Evolutionary conservation across 2,113 vertebrate genomes (phyloP), one percentile per base, ranked within the genome.

Genomic region (Callipepla squamata): DNA sequence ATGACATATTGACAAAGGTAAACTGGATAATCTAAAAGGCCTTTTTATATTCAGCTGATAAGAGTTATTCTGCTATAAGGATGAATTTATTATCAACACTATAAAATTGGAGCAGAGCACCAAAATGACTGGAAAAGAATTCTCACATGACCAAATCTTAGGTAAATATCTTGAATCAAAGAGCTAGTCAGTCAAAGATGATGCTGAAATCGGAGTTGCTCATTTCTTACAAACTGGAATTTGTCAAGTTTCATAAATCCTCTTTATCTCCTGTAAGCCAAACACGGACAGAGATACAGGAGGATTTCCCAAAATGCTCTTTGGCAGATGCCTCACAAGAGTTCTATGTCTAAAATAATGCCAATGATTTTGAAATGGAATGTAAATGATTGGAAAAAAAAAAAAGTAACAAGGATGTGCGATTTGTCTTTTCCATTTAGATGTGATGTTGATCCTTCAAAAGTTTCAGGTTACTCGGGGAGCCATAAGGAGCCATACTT

Each of bases 241-340:
- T 96, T 94, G 77, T 86, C 86, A 92, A 78, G 65, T 91, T 96
- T 90, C 85, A 94, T 88, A 95, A 94, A 96, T 91, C 40, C 44
- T 75, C 65, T 87, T 83, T 80, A 91, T 80, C 85, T 92, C 68
- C 66, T 85, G 68, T 68, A 73, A 94, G 87, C 47, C 82, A 91
- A 89, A 92, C 61, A 72, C 18, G 55, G 63, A 85, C 82, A 82
- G 55, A 89, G 20, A 61, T 40, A 25, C 7, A 66, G 79, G 44
- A 90, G 69, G 22, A 67, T 47, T 70, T 92, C 85, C 87, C 57
- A 72, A 65, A 94, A 90, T 13, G 9, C 26, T 58, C 51, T 73
- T 79, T 79, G 80, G 78, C 77, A 89, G n/a, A 59, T 77, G 67
- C 50, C 78, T 93, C 75, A 47, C 38, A 62, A 69, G 59, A 77